Base-by-base conservation (phyloP, 2,113 vertebrate species). In the Antennarius striatus region DNA sequence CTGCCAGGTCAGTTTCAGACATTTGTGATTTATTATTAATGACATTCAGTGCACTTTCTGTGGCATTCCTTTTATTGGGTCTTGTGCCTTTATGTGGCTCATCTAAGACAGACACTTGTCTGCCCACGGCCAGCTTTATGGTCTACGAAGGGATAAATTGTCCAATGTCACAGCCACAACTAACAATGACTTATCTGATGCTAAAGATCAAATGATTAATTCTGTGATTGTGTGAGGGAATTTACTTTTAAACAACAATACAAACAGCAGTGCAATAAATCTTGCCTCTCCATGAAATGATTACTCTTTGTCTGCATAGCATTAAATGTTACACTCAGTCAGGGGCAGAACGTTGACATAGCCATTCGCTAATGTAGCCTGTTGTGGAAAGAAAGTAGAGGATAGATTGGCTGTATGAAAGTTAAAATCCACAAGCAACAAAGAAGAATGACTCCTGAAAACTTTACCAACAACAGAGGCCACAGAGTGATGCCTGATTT, bases 11-110 rank as follows among this genome's bases (percentile, higher is more conserved):
- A 90, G 66, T 80, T 89, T 89, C 84, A 80, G 83, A 92, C 86
- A 86, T 87, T 85, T 88, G 81, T 89, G 91, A 93, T 93, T 91
- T 91, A 91, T 92, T 91, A 91, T 91, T 91, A 90, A 91, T 92
- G 91, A 90, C 88, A 88, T 86, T 86, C 84, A 51, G 86, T 81
- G 84, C 89, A 85, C 90, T 91, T 90, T 81, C 85, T 87, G 83
- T 92, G 92, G 92, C 90, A 91, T 91, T 91, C 89, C 69, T 90
- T 93, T 92, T 91, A 92, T 89, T 82, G 88, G 82, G 87, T 88
- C 85, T 77, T 74, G 81, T 74, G 82, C 83, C 86, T 91, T 93
- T 89, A 91, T 91, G 87, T 80, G 89, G 86, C 78, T 79, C 83
- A 84, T 88, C 80, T 63, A 51, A 82, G 75, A 73, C 80, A 85